phyloP scores from a whole-genome alignment of 2,113 vertebrate genomes.

The Corynorhinus townsendii region DNA sequence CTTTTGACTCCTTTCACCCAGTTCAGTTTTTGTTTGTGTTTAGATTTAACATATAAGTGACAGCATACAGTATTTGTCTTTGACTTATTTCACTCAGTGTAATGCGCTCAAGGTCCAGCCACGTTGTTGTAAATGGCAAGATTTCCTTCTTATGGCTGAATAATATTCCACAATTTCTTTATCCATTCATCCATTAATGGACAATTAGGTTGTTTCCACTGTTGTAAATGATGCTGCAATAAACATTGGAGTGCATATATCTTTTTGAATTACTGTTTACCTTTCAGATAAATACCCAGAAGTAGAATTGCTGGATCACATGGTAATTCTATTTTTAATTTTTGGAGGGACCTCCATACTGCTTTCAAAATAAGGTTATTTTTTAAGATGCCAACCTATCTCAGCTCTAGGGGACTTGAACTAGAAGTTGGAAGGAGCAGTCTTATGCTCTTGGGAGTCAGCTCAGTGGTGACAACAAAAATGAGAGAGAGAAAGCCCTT shows the following conservation, averaged over 20 bases:
- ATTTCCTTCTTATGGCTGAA: not conserved
- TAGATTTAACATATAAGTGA: not conserved
- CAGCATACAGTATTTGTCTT: not conserved
- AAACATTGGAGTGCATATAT: not conserved
- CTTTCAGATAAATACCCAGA: not conserved
- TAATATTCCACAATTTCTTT: not conserved
- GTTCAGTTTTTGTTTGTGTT: not conserved
- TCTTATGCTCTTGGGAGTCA: not conserved
- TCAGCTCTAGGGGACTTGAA: not conserved
- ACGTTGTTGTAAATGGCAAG: not conserved
- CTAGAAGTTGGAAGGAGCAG: not conserved
- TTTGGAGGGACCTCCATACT: not conserved
- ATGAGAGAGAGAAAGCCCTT: not conserved
- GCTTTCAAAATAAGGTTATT: constrained; percentile 4
- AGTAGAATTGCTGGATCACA: not conserved
- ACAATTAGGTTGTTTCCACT: not conserved
- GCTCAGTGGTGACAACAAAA: not conserved
- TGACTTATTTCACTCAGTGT: not conserved
- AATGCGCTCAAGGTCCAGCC: not conserved
- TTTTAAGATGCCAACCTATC: not conserved
- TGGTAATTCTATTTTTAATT: not conserved
- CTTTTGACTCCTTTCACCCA: not conserved
- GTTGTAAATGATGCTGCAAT: not conserved
- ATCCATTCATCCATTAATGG: not conserved
- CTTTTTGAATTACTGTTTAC: not conserved